A percentile compares a stretch with the other conserved stretches of the same genome.
Evolutionary conservation across 2,113 vertebrate genomes (phyloP).

Genomic region (Lepus americanus): DNA sequence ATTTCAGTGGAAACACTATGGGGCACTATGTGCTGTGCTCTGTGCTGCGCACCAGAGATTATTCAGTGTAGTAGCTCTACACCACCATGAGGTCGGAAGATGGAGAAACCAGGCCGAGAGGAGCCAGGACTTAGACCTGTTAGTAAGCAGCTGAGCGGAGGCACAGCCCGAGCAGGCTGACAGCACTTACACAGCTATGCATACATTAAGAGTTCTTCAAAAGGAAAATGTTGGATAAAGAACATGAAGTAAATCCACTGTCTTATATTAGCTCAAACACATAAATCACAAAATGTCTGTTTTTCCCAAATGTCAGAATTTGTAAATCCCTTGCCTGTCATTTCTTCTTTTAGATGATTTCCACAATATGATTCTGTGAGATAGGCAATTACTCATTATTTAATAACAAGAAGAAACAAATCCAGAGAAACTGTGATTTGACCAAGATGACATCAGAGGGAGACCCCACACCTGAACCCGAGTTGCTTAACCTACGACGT

Average conservation of each 20-base stretch:
- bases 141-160: background rate
- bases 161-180: background rate
- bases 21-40: background rate
- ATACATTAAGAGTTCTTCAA: background rate
- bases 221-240: background rate
- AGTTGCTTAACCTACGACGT: background rate
- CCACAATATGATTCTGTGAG: background rate
- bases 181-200: background rate
- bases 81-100: background rate
- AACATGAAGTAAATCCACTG: background rate
- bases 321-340: background rate
- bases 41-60: background rate
- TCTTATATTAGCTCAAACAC: background rate
- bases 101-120: background rate
- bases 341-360: slow-evolving; percentile 52
- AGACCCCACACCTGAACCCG: background rate
- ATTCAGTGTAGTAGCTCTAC: background rate
- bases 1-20: background rate
- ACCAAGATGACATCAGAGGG: background rate
- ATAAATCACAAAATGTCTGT: background rate
- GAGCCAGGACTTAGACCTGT: background rate
- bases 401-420: background rate
- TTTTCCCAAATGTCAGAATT: background rate
- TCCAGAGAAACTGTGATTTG: slow-evolving; percentile 2
- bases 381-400: background rate